A percentile compares a stretch with the other conserved stretches of the same genome.
Conservation (phyloP, 2,113 vertebrate genomes). For the Orthonyx spaldingii region DNA sequence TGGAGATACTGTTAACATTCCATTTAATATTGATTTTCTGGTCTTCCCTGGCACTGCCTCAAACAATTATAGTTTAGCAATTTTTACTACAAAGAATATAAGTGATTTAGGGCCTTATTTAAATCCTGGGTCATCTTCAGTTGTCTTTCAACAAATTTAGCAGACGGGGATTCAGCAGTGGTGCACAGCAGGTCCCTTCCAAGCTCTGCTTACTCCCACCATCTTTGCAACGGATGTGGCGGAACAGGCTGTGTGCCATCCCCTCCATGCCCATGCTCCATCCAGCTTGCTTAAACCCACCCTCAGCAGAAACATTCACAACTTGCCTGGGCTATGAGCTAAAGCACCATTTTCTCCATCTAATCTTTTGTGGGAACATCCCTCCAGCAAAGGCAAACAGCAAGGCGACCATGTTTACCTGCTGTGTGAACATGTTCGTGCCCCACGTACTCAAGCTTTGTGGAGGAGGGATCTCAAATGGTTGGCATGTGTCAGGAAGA, state of each 20-base stretch:
- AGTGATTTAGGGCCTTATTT: not conserved
- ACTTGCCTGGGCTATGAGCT: not conserved
- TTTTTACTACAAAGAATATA: not conserved
- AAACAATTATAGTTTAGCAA: not conserved
- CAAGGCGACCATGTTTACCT: rapidly evolving
- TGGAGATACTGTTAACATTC: not conserved
- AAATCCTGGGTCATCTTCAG: not conserved
- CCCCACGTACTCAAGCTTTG: rapidly evolving
- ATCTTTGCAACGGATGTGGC: not conserved
- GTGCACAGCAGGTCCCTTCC: not conserved
- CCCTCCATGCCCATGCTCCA: not conserved
- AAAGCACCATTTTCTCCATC: not conserved
- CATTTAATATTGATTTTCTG: not conserved
- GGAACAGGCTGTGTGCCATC: not conserved
- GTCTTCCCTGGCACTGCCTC: not conserved
- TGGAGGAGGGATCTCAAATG: not conserved
- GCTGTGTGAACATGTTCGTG: not conserved
- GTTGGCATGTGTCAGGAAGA: not conserved
- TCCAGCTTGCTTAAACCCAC: not conserved
- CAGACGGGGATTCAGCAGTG: not conserved
- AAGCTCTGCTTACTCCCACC: not conserved
- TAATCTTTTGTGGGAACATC: not conserved
- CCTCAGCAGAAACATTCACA: not conserved
- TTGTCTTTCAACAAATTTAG: not conserved
- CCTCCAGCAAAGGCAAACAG: not conserved